Evolutionary conservation across 2,888 invertebrate genomes (phyloP), one percentile per base, ranked within the genome.

Genomic region (Phyllotreta cruciferae): DNA sequence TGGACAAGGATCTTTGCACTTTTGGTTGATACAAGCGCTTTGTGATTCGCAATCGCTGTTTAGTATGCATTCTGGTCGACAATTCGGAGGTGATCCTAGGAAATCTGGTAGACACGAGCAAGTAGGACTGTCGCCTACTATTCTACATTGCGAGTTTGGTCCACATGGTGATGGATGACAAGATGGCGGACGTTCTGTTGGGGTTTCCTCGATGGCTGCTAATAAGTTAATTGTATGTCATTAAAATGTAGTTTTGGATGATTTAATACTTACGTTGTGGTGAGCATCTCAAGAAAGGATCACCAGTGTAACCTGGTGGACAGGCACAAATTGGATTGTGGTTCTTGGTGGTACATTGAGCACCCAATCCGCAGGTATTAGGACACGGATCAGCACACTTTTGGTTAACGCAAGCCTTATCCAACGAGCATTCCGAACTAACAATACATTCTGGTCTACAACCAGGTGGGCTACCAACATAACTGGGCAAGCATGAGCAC

Each of bases 291-390:
- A 88, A 87, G 77, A 93, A 93, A 56, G 94, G 93, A 88, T 94
- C 92, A 49, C 95, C 95, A 41, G 90, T 91, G 82, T 88, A 91
- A n/a, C 91, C 90, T 44, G 88, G 83, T 47, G 92, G 90, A 73
- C 95, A 95, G 3, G 91, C 90, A 76, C 95, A 95, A 67, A 93
- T 92, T 2, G 94, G 93, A 75, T 90, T 93, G 79, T 94, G 94
- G 78, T 93, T 93, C 77, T 89, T 90, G 0, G 90, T 90, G 52
- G 88, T 87, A 75, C 95, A 95, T 70, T 91, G 88, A 1, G 94
- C 93, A 72, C 90, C 88, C 55, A 91, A 83, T n/a, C 94, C 94
- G 77, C 94, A 94, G 0, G 92, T 92, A 70, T 92, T 91, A 9
- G 90, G 90, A 74, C 95, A 95, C 41, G 95, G 94, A 82, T 95